Percentiles rank a stretch among this genome's conserved stretches.
These are phyloP conservation scores for Odontocolon sp. DNA, from an alignment of 2,888 invertebrate species.

Conservation along the genomic window DNA sequence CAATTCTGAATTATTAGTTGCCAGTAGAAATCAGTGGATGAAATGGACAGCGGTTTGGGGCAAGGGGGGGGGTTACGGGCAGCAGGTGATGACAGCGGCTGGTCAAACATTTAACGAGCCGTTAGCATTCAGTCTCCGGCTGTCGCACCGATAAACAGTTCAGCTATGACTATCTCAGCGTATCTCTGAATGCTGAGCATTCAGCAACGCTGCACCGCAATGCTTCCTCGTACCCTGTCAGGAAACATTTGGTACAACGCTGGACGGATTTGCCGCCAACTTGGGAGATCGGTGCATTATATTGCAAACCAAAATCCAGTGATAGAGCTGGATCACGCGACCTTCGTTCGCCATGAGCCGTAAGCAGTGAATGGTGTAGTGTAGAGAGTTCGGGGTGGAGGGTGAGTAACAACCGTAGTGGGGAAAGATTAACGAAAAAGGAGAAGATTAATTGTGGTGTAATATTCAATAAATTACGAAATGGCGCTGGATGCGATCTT, in stretches of 20 bases:
- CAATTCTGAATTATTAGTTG: too few relatives aligned
- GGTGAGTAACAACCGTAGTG: not conserved
- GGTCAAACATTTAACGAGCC: not conserved
- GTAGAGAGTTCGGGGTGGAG: too few relatives aligned
- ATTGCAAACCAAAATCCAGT: conserved; percentile 20
- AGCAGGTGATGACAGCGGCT: not conserved
- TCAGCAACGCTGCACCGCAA: not conserved
- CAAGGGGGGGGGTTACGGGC: not conserved
- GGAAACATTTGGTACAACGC: conserved; percentile 24
- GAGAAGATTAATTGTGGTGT: too few relatives aligned
- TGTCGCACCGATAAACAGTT: not conserved
- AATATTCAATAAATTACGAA: not conserved
- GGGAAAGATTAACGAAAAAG: conserved; percentile 6
- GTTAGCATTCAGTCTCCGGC: not conserved
- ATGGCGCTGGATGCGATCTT: not conserved
- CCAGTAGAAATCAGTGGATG: too few relatives aligned
- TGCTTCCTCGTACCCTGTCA: too few relatives aligned
- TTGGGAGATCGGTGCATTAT: conserved; percentile 39
- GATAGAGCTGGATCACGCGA: conserved; percentile 26
- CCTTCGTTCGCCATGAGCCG: conserved; percentile 8
- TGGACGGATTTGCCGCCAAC: conserved; percentile 39
- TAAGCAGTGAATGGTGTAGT: not conserved
- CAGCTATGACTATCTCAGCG: not conserved
- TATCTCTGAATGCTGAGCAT: not conserved
- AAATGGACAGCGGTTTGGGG: not conserved